Evolutionary conservation across 2,113 vertebrate species (phyloP).

Genomic region (Rana temporaria): DNA sequence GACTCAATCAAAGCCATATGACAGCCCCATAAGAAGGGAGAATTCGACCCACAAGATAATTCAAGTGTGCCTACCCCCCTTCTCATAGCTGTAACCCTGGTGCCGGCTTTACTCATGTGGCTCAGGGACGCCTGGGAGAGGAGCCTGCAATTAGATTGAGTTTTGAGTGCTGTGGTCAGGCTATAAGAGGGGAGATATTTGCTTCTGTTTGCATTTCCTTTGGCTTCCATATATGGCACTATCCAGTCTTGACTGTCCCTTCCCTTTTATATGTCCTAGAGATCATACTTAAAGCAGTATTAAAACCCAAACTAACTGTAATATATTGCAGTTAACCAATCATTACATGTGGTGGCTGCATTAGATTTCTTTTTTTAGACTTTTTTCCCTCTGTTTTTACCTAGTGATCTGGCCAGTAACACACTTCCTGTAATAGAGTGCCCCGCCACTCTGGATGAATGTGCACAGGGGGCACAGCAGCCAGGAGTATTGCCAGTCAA

Average conservation of each 20-base stretch:
- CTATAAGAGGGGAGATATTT: constrained; percentile 47
- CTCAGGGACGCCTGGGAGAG: constrained; percentile 57
- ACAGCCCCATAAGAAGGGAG: constrained; percentile 44
- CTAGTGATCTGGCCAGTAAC: too few species aligned
- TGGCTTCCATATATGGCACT: constrained; percentile 47
- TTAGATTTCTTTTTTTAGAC: too few species aligned
- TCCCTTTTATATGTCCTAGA: not conserved
- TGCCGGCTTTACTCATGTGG: constrained; percentile 58
- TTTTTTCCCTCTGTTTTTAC: too few species aligned
- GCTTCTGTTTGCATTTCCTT: constrained; percentile 56
- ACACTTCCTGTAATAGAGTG: too few species aligned
- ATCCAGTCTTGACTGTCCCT: not conserved
- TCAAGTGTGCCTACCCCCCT: constrained; percentile 45
- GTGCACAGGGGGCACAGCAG: too few species aligned
- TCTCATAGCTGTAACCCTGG: constrained; percentile 47
- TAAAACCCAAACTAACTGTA: too few species aligned
- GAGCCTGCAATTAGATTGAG: constrained; percentile 57
- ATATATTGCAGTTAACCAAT: too few species aligned
- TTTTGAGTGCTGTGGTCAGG: constrained; percentile 55
- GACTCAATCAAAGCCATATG: constrained; percentile 57
- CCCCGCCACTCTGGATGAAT: too few species aligned
- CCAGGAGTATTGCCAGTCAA: too few species aligned
- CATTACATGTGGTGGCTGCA: too few species aligned
- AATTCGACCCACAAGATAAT: constrained; percentile 52
- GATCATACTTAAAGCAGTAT: too few species aligned